phyloP scores from a whole-genome alignment of 1,140 invertebrate species.

The Drosophila triauraria region DNA sequence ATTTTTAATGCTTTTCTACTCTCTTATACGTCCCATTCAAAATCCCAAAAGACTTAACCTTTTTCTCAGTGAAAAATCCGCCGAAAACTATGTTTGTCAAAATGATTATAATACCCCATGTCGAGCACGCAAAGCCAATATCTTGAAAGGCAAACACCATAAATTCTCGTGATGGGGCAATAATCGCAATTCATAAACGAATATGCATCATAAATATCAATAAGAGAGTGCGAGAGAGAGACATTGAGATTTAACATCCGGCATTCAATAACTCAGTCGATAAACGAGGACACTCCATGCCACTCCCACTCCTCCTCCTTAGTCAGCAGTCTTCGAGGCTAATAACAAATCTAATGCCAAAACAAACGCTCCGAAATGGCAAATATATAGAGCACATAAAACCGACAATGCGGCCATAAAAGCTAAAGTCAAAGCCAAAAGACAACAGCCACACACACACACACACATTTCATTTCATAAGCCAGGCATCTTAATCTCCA shows the following conservation, averaged over 20 bases:
- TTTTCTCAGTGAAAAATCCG: background rate
- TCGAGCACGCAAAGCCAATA: constrained; percentile 12
- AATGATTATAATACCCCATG: constrained; percentile 6
- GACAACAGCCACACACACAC: constrained; percentile 4
- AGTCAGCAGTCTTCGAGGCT: constrained; percentile 3
- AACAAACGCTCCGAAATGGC: constrained; percentile 30
- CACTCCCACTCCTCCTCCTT: background rate
- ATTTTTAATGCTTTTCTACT: background rate
- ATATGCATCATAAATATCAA: constrained; percentile 39
- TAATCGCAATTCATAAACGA: constrained; percentile 33
- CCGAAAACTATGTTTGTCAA: constrained; percentile 3
- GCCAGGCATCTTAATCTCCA: constrained; percentile 73
- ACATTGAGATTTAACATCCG: constrained; percentile 21
- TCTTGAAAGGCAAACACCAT: constrained; percentile 6
- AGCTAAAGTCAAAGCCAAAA: constrained; percentile 24
- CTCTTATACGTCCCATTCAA: too few species aligned
- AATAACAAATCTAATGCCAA: constrained; percentile 46
- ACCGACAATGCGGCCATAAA: constrained; percentile 37
- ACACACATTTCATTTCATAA: constrained; percentile 69
- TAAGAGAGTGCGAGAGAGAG: background rate
- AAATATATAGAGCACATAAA: constrained; percentile 40
- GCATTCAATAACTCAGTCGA: constrained; percentile 31
- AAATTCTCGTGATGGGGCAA: constrained; percentile 16
- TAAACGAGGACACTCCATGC: constrained; percentile 14
- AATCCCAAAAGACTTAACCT: too few species aligned